These are phyloP conservation scores for Stegostoma tigrinum DNA, from an alignment of 2,113 vertebrate genomes.

Conservation along the genomic window DNA sequence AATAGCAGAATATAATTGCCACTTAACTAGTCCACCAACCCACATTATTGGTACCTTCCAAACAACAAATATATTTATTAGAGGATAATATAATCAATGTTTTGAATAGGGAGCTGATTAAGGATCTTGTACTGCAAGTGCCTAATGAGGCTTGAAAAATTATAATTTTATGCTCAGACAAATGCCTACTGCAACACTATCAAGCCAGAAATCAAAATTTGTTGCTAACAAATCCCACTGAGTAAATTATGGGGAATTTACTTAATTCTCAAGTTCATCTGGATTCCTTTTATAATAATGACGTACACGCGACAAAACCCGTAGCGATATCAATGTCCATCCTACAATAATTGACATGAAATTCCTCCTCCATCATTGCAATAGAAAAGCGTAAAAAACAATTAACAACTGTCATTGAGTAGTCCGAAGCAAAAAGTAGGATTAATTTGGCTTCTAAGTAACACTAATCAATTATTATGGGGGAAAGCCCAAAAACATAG, in stretches of 20 bases:
- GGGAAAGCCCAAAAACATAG: not conserved
- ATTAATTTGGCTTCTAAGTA: not conserved
- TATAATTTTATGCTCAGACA: slow-evolving; percentile 25
- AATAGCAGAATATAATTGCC: not conserved
- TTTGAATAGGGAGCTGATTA: not conserved
- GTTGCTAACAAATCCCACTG: not conserved
- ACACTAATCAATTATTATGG: too few species aligned
- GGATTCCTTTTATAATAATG: not conserved
- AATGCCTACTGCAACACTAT: not conserved
- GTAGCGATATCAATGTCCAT: not conserved
- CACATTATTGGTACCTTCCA: not conserved
- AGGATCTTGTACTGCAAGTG: not conserved
- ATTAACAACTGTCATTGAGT: not conserved
- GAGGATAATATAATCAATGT: not conserved
- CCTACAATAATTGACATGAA: not conserved
- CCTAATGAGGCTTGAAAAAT: slow-evolving; percentile 4
- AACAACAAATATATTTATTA: not conserved
- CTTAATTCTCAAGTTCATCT: not conserved
- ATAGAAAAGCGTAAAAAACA: not conserved
- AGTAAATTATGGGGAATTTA: not conserved
- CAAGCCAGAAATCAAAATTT: slow-evolving; percentile 14
- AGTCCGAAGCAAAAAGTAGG: not conserved
- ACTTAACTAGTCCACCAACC: not conserved
- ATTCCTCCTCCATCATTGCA: not conserved
- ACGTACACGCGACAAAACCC: not conserved